Conservation (phyloP, 2,888 invertebrate species). For the Nephrocerus scutellatus region DNA sequence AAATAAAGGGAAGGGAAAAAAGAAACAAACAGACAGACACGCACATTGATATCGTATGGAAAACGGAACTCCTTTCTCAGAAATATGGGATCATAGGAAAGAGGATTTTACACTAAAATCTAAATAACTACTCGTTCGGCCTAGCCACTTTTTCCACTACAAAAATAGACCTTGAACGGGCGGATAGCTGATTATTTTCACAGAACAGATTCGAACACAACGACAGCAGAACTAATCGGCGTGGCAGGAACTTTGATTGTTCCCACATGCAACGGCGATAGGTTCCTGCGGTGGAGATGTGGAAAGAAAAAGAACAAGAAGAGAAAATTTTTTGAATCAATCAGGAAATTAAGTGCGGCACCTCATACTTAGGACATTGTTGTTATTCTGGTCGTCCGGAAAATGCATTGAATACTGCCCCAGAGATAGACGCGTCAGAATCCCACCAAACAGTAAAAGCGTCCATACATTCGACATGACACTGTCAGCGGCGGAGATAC, state of each 20-base stretch:
- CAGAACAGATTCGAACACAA: constrained; percentile 43
- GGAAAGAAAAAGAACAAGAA: too few species aligned
- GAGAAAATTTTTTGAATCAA: too few species aligned
- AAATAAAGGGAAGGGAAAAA: constrained; percentile 7
- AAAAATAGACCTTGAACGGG: constrained; percentile 46
- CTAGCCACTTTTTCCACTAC: constrained; percentile 45
- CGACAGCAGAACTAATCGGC: constrained; percentile 41
- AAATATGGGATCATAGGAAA: too few species aligned
- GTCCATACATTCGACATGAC: too few species aligned
- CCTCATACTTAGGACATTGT: too few species aligned
- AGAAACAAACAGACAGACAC: not conserved
- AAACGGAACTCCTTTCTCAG: not conserved
- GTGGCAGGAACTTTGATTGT: constrained; percentile 42
- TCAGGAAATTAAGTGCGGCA: too few species aligned
- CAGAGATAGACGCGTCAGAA: too few species aligned
- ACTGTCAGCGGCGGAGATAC: too few species aligned
- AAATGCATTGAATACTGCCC: too few species aligned
- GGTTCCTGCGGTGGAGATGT: constrained; percentile 33
- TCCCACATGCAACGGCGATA: constrained; percentile 46
- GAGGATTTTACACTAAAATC: constrained; percentile 21
- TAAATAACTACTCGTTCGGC: constrained; percentile 44
- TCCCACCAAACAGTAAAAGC: too few species aligned
- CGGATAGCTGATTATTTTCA: constrained; percentile 42
- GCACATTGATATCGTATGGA: not conserved
- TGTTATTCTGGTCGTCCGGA: too few species aligned